phyloP scores from a whole-genome alignment of 2,888 invertebrate species.

The Protophormia terraenovae region DNA sequence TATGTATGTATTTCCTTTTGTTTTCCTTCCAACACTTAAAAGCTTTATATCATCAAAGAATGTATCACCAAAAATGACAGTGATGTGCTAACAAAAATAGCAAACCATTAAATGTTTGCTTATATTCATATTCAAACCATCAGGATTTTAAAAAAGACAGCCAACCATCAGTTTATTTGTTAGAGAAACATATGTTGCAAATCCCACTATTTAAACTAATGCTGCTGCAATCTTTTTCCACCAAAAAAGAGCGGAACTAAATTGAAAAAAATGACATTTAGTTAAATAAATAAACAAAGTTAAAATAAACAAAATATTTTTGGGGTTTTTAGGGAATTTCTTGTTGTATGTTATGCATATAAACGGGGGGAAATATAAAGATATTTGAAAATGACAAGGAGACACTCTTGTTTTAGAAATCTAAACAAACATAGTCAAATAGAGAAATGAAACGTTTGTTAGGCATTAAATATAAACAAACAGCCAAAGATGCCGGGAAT shows the following conservation, averaged over 20 bases:
- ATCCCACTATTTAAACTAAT: slow-evolving; percentile 12
- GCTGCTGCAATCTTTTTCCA: not conserved
- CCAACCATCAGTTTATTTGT: not conserved
- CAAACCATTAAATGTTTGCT: slow-evolving; percentile 9
- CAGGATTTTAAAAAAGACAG: slow-evolving; percentile 7
- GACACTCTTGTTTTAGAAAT: slow-evolving; percentile 4
- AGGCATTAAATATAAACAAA: not conserved
- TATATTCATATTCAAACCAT: not conserved
- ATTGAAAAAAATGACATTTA: slow-evolving; percentile 50
- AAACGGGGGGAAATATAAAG: not conserved
- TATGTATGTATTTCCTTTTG: too few relatives aligned
- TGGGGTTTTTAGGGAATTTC: not conserved
- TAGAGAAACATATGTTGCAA: slow-evolving; percentile 35
- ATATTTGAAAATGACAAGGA: not conserved
- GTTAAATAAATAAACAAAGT: slow-evolving; percentile 60
- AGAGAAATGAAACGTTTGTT: not conserved
- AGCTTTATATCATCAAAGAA: not conserved
- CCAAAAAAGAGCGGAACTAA: slow-evolving; percentile 62
- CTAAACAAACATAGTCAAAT: not conserved
- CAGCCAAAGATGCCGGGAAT: not conserved
- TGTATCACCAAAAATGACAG: slow-evolving; percentile 1
- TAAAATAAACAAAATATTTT: slow-evolving; percentile 10
- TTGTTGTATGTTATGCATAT: not conserved
- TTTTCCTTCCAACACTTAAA: not conserved
- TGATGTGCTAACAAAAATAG: slow-evolving; percentile 7